Percentiles rank a stretch among this genome's conserved stretches.
Conservation (phyloP, 2,113 vertebrate genomes). For the Diphyllodes magnificus region DNA sequence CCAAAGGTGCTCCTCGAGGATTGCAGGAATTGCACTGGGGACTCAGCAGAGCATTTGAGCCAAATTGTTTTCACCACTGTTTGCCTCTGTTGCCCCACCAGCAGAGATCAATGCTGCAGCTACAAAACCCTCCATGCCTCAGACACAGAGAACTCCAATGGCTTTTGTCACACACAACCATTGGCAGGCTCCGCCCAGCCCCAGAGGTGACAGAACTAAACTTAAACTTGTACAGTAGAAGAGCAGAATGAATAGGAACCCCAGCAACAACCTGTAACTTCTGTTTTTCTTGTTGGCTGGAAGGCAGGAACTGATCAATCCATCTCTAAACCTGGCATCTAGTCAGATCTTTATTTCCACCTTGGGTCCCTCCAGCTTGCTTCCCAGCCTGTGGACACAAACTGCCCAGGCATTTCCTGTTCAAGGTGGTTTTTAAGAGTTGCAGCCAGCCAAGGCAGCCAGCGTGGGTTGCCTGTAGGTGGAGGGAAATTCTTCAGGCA, state of each 20-base stretch:
- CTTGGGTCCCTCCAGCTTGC: slow-evolving; percentile 44
- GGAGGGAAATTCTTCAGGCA: slow-evolving; percentile 69
- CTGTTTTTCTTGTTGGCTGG: not conserved
- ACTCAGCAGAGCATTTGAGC: not conserved
- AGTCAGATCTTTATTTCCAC: slow-evolving; percentile 61
- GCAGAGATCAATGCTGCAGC: not conserved
- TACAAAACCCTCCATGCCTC: not conserved
- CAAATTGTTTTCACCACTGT: not conserved
- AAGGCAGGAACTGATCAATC: slow-evolving; percentile 55
- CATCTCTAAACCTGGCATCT: slow-evolving; percentile 45
- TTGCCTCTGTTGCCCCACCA: not conserved
- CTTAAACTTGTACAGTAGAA: not conserved
- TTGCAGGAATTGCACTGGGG: not conserved
- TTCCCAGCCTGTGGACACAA: slow-evolving; percentile 59
- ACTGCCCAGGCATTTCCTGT: slow-evolving; percentile 70
- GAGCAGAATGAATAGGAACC: not conserved
- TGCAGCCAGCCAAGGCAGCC: slow-evolving; percentile 54
- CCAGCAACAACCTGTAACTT: not conserved
- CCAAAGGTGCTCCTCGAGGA: not conserved
- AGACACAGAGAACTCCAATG: not conserved
- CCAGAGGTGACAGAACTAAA: not conserved
- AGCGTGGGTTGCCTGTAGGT: slow-evolving; percentile 65
- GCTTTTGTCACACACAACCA: not conserved
- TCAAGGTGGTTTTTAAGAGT: slow-evolving; percentile 60
- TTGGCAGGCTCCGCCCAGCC: not conserved